These are phyloP conservation scores for Cyprinodon variegatus DNA, from an alignment of 2,113 vertebrate species.

Conservation along the genomic window DNA sequence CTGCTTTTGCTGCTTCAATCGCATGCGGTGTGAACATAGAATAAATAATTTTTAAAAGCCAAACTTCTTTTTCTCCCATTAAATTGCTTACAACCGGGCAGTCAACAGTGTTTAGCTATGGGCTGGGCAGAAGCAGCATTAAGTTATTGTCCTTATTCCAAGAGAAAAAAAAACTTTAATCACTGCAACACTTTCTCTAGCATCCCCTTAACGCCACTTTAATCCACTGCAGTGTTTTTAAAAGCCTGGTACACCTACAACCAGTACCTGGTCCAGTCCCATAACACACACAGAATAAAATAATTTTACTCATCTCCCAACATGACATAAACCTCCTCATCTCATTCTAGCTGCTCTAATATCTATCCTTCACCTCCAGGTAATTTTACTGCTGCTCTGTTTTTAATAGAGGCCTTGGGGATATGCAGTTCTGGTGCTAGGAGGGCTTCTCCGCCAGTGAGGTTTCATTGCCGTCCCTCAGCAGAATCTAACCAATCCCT, in stretches of 20 bases:
- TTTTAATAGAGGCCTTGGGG: conserved; percentile 49
- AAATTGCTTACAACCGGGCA: not conserved
- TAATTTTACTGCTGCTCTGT: conserved; percentile 1
- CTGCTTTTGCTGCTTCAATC: too few species aligned
- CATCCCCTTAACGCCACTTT: not conserved
- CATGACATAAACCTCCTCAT: not conserved
- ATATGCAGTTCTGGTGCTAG: conserved; percentile 5
- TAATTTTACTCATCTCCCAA: not conserved
- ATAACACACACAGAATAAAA: not conserved
- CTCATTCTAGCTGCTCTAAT: conserved; percentile 15
- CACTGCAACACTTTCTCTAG: not conserved
- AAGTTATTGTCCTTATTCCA: not conserved
- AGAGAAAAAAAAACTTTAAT: not conserved
- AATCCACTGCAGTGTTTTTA: not conserved
- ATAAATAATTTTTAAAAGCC: not conserved
- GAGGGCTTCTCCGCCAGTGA: conserved; percentile 22
- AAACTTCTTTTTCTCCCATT: not conserved
- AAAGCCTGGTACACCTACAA: too few species aligned
- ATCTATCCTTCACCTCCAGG: conserved; percentile 7
- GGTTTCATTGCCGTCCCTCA: conserved; percentile 38
- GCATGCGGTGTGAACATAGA: too few species aligned
- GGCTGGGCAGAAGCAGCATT: not conserved
- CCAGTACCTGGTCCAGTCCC: not conserved
- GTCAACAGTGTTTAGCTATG: not conserved
- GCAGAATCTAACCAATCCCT: conserved; percentile 3